These are phyloP conservation scores for Notechis scutatus DNA, from an alignment of 2,113 vertebrate genomes.

Conservation along the genomic window DNA sequence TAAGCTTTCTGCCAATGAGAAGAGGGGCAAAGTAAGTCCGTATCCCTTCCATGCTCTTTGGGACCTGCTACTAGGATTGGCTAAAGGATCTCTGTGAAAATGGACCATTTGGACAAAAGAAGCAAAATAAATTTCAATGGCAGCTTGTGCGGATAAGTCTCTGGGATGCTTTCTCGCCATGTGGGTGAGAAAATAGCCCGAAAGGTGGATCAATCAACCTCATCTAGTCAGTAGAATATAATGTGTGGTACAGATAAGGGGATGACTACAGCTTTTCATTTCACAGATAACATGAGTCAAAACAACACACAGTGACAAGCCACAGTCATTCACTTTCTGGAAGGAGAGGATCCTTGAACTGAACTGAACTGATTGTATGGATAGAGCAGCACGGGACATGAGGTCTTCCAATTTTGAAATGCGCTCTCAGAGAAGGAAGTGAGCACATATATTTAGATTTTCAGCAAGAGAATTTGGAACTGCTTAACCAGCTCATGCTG, in stretches of 20 bases:
- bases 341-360: background rate
- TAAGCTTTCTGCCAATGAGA: background rate
- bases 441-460: background rate
- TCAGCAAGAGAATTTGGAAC: background rate
- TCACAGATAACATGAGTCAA: background rate
- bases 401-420: background rate
- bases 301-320: background rate
- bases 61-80: background rate
- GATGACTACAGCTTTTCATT: background rate
- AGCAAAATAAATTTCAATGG: background rate
- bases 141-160: background rate
- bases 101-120: background rate
- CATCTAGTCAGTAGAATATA: background rate
- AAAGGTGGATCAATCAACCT: background rate
- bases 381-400: background rate
- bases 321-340: background rate
- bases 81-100: background rate
- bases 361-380: background rate
- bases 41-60: background rate
- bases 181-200: background rate
- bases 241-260: background rate
- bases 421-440: background rate
- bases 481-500: background rate
- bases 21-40: background rate
- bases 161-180: background rate